Evolutionary conservation across 2,113 vertebrate species (phyloP), one percentile per base, ranked within the genome.

Genomic region (Odobenus rosmarus): DNA sequence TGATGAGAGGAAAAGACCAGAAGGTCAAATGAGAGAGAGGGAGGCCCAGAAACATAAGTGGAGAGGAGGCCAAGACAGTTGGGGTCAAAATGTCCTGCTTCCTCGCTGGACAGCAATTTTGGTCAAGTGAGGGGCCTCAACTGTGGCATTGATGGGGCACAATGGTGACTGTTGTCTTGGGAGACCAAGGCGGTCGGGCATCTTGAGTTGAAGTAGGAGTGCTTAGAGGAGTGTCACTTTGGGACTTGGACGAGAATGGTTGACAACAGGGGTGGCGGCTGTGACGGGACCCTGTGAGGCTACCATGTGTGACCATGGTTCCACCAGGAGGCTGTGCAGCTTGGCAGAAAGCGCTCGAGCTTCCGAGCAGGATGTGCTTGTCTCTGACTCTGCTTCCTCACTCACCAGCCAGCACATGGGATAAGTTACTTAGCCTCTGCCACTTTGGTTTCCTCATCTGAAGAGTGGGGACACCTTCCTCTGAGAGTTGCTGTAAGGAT

Each of bases 71-170:
- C 82, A 33, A 46, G 69, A 61, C 1, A 1, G 3, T 10, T 7
- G 21, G 14, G 71, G 9, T 79, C 55, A 36, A 13, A 80, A 28
- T 2, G 5, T 7, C 28, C 8, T 14, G 81, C 74, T 96, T 71
- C 18, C 23, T 9, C 11, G 19, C 3, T 18, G 13, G 36, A 15
- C 0, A 4, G 77, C 61, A n/a, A 64, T 49, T 49, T n/a, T 46
- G 49, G 33, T 5, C 19, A 59, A 13, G 26, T 5, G 3, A 53
- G 5, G 15, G 62, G 7, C 31, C 51, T 13, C 28, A 12, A 0
- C 28, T 19, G 14, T 7, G 26, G 51, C 7, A 4, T 0, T 7
- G 42, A 24, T 0, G 0, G 31, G n/a, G 19, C 1, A 8, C 23
- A 36, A 88, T 18, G 18, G 23, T 19, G 76, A 31, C 11, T 21